Evolutionary conservation across 2,113 vertebrate genomes (phyloP).

Genomic region (Scortum barcoo): DNA sequence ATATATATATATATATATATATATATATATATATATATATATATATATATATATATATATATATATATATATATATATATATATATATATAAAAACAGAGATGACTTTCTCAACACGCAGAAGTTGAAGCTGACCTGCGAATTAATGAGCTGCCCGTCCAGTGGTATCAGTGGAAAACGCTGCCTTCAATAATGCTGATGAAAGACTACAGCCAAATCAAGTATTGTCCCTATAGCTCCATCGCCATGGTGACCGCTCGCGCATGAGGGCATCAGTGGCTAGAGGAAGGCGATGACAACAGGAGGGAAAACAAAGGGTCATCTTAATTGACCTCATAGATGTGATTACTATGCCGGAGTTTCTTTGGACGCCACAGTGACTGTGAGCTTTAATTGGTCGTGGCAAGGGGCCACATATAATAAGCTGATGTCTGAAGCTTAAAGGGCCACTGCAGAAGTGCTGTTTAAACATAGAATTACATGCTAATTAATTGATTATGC

Average conservation of each 20-base stretch:
- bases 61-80: no score
- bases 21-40: no score
- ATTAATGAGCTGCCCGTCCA: slow-evolving; percentile 47
- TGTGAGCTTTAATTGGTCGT: slow-evolving; percentile 44
- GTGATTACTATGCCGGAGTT: slow-evolving; percentile 40
- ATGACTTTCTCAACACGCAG: neutral
- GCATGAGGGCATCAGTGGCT: neutral
- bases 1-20: no score
- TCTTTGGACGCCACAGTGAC: neutral
- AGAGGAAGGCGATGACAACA: slow-evolving; percentile 27
- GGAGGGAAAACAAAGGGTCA: slow-evolving; percentile 53
- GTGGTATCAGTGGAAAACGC: neutral
- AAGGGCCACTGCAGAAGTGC: slow-evolving; percentile 2
- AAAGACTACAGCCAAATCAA: slow-evolving; percentile 1
- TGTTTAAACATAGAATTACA: slow-evolving; percentile 55
- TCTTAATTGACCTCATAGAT: slow-evolving; percentile 52
- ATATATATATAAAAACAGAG: no score
- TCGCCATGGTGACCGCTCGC: slow-evolving; percentile 33
- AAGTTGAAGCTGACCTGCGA: neutral
- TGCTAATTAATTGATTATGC: slow-evolving; percentile 49
- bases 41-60: no score
- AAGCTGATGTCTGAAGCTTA: slow-evolving; percentile 27
- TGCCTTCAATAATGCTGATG: slow-evolving; percentile 11
- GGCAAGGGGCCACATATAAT: slow-evolving; percentile 15
- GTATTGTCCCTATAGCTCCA: neutral